Evolutionary conservation across 30 jellyfish, hydroid and myxozoan species (phyloP).

Genomic region (Aurelia coerulea): DNA sequence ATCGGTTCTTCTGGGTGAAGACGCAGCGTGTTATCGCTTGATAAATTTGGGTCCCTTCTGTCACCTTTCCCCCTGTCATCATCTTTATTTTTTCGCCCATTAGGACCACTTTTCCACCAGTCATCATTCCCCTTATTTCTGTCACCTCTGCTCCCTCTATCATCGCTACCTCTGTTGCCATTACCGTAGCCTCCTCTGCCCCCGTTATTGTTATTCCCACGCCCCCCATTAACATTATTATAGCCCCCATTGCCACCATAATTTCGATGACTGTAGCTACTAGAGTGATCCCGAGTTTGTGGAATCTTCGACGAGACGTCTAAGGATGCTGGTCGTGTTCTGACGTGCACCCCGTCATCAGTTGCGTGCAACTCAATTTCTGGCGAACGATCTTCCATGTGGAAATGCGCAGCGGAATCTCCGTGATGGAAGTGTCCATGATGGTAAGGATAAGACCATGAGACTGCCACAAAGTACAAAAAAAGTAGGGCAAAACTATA

Average conservation of each 20-base stretch:
- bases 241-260: neutral
- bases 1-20: conserved; percentile 24
- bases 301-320: conserved; percentile 33
- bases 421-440: conserved; percentile 10
- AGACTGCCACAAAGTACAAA: no score
- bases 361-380: conserved; percentile 39
- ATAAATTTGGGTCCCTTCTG: neutral
- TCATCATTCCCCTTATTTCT: no score
- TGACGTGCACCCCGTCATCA: conserved; percentile 17
- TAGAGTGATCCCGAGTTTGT: conserved; percentile 3
- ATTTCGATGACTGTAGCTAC: neutral
- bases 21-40: conserved; percentile 2
- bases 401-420: conserved; percentile 27
- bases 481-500: no score
- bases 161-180: no score
- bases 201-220: neutral
- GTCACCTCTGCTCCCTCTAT: no score
- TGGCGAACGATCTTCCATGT: conserved; percentile 50
- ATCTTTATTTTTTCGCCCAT: neutral
- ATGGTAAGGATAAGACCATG: neutral
- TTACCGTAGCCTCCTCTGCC: no score
- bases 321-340: conserved; percentile 17
- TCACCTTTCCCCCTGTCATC: neutral
- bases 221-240: neutral
- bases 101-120: neutral